phyloP scores from a whole-genome alignment of 2,888 invertebrate genomes.

The Campopleginae sp. region DNA sequence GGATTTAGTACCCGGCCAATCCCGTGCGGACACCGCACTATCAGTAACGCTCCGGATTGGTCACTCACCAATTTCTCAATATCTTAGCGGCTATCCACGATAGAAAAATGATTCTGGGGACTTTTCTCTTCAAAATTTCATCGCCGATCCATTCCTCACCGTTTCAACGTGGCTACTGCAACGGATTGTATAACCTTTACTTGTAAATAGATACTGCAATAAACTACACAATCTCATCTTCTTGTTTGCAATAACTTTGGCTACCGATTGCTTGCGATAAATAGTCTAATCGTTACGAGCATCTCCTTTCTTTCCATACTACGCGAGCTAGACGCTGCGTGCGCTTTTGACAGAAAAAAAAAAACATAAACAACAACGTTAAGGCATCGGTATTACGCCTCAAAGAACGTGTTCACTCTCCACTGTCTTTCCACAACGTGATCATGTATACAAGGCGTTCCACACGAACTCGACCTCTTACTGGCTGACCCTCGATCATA shows the following conservation, averaged over 20 bases:
- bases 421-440: constrained; percentile 22
- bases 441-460: constrained; percentile 31
- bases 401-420: constrained; percentile 54
- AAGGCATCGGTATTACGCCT: constrained; percentile 44
- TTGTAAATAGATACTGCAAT: constrained; percentile 16
- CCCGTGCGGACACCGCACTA: neutral
- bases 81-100: neutral
- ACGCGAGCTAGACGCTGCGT: constrained; percentile 39
- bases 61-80: neutral
- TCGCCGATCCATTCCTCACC: neutral
- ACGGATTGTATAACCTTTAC: constrained; percentile 1
- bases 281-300: constrained; percentile 50
- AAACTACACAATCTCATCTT: constrained; percentile 15
- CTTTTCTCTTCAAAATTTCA: neutral
- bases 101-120: neutral
- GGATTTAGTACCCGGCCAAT: neutral
- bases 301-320: constrained; percentile 45
- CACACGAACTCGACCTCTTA: constrained; percentile 4
- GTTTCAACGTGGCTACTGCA: neutral
- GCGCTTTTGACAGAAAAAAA: constrained; percentile 13
- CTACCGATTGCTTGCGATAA: constrained; percentile 54
- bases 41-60: neutral
- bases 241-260: constrained; percentile 23
- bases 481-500: constrained; percentile 1
- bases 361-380: constrained; percentile 12